Evolutionary conservation across 2,113 vertebrate species (phyloP), one percentile per base, ranked within the genome.

Genomic region (Todiramphus saurophagus): DNA sequence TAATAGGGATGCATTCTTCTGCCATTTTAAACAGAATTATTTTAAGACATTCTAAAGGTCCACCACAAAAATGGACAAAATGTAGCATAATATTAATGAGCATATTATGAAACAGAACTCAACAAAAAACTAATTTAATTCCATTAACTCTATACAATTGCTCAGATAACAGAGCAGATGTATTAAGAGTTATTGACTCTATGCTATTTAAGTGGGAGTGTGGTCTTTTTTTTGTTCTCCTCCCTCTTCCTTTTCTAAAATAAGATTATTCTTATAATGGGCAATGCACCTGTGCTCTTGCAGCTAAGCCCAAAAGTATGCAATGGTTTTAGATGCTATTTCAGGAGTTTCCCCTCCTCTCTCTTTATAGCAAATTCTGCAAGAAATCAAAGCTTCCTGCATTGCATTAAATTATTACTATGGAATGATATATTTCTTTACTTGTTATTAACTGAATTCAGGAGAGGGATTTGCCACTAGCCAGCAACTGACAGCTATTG

Each of bases 1-100:
- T 95, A 94, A 94, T 6, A 95, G 93, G 95, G 96, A 95, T 84
- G 83, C 50, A 95, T 82, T 96, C 78, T 93, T 91, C 91, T 93
- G 94, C 87, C 89, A 81, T 92, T 96, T 91, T 83, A 43, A 96
- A 95, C 24, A 79, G 88, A 94, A 97, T 46, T 95, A 59, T 89
- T 96, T 85, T 31, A 75, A 50, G 84, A 74, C 8, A 83, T 85
- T 53, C 69, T 93, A 89, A 63, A 80, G n/a, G 74, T 91, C 93
- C 55, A 78, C 81, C 39, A 90, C 68, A 93, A 43, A 97, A 96
- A 80, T 41, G 74, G 91, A 95, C 81, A 77, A 91, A 50, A 75
- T 70, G 73, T 79, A 94, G 87, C 59, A 84, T 88, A 95, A 87
- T 96, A 84, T 85, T 89, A 90, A 90, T 95, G 81, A 94, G 16